Evolutionary conservation across 2,113 vertebrate species (phyloP).

Genomic region (Atherinomorus stipes): DNA sequence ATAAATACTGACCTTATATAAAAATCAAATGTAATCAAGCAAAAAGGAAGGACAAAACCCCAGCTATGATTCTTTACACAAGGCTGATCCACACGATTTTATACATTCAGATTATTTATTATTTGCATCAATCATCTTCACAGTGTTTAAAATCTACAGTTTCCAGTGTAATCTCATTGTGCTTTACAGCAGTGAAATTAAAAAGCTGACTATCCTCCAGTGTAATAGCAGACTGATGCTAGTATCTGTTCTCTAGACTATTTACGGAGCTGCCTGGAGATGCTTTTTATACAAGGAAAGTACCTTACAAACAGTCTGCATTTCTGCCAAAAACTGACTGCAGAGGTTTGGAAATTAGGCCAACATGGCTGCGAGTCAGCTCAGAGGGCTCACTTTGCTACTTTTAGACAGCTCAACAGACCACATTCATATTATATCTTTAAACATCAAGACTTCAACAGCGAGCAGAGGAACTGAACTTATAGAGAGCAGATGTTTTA

Average conservation of each 20-base stretch:
- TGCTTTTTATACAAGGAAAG: neutral
- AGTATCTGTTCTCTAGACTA: neutral
- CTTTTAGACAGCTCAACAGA: slow-evolving; percentile 4
- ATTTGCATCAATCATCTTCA: slow-evolving; percentile 44
- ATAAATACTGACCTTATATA: slow-evolving; percentile 62
- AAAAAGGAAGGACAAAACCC: slow-evolving; percentile 12
- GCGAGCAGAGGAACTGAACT: neutral
- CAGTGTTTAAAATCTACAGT: slow-evolving; percentile 36
- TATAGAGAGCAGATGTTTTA: too few relatives aligned
- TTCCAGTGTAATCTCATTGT: slow-evolving; percentile 33
- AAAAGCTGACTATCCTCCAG: neutral
- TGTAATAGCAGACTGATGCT: neutral
- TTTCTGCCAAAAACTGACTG: slow-evolving; percentile 19
- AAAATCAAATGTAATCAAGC: slow-evolving; percentile 49
- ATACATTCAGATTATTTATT: slow-evolving; percentile 58
- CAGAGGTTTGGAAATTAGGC: slow-evolving; percentile 25
- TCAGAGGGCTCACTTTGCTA: slow-evolving; percentile 21
- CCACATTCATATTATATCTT: slow-evolving; percentile 40
- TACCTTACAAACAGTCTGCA: neutral
- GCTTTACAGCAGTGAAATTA: slow-evolving; percentile 4
- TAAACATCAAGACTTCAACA: slow-evolving; percentile 28
- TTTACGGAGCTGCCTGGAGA: neutral
- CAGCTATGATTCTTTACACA: slow-evolving; percentile 18
- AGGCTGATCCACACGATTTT: slow-evolving; percentile 6
- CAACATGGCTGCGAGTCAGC: neutral